Conservation (phyloP, 2,888 invertebrate species). For the Stictocephala bisonia region DNA sequence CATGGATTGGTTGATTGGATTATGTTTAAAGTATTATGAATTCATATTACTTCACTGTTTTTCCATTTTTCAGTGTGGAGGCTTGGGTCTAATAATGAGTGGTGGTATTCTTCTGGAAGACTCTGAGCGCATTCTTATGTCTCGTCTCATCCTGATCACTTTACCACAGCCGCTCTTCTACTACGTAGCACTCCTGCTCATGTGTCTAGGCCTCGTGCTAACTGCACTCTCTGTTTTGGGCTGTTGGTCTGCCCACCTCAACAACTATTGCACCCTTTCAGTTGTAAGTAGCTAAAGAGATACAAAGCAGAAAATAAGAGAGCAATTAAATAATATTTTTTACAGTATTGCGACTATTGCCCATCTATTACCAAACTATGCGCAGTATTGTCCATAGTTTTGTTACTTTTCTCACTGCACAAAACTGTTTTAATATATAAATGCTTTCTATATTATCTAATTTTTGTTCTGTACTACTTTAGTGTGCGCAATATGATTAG, state of each 20-base stretch:
- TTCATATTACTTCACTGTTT: neutral
- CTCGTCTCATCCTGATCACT: slow-evolving; percentile 73
- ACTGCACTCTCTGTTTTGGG: slow-evolving; percentile 78
- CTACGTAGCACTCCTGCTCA: slow-evolving; percentile 77
- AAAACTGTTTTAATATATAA: too few relatives aligned
- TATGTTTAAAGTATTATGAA: too few relatives aligned
- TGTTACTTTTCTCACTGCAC: too few relatives aligned
- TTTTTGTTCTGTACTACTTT: too few relatives aligned
- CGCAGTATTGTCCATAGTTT: too few relatives aligned
- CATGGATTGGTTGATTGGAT: too few relatives aligned
- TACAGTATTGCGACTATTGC: too few relatives aligned
- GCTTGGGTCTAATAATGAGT: slow-evolving; percentile 75
- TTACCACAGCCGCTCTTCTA: slow-evolving; percentile 80
- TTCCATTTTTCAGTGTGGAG: slow-evolving; percentile 73
- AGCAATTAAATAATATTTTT: too few relatives aligned
- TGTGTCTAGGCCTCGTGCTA: slow-evolving; percentile 76
- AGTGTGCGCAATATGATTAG: too few relatives aligned
- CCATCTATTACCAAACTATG: too few relatives aligned
- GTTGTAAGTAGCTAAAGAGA: slow-evolving; percentile 71
- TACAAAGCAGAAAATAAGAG: too few relatives aligned
- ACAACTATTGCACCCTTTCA: slow-evolving; percentile 78
- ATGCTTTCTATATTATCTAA: too few relatives aligned
- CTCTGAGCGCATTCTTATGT: slow-evolving; percentile 76
- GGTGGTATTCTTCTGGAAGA: slow-evolving; percentile 81
- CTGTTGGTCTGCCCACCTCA: slow-evolving; percentile 81